A percentile compares a stretch with the other conserved stretches of the same genome.
Conservation (phyloP, 2,888 invertebrate species). For the Pristionchus fissidentatus region DNA sequence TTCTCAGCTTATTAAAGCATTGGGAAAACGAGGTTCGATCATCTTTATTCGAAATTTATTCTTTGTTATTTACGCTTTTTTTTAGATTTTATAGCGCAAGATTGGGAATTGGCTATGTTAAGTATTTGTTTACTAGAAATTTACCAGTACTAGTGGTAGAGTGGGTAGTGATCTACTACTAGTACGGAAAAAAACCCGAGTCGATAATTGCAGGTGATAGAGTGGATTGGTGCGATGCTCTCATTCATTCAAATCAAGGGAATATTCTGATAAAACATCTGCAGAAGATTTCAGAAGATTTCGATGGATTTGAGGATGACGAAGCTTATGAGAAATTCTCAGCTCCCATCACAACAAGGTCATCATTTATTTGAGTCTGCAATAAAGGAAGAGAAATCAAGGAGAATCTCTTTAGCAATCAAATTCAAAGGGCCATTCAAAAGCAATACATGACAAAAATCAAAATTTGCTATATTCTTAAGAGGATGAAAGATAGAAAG, state of each 20-base stretch:
- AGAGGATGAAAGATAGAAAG: too few relatives aligned
- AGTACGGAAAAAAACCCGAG: too few relatives aligned
- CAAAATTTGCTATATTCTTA: too few relatives aligned
- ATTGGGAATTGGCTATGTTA: not conserved
- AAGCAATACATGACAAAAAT: too few relatives aligned
- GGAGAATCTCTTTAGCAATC: too few relatives aligned
- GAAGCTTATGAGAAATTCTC: slow-evolving; percentile 9
- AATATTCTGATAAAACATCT: slow-evolving; percentile 21
- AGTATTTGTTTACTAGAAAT: too few relatives aligned
- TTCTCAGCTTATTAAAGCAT: not conserved
- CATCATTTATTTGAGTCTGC: too few relatives aligned
- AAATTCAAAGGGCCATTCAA: too few relatives aligned
- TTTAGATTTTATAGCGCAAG: not conserved
- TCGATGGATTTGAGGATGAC: slow-evolving; percentile 34
- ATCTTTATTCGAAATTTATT: not conserved
- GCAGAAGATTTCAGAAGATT: slow-evolving; percentile 1
- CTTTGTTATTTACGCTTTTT: not conserved
- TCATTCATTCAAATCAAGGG: slow-evolving; percentile 12
- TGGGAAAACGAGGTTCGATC: slow-evolving; percentile 2
- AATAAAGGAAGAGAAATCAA: too few relatives aligned
- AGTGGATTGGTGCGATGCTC: slow-evolving; percentile 17
- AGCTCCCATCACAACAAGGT: too few relatives aligned
- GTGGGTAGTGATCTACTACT: too few relatives aligned
- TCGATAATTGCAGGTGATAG: not conserved
- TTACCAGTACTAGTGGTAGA: too few relatives aligned